phyloP scores from a whole-genome alignment of 2,113 vertebrate genomes.

The Bubalus kerabau region DNA sequence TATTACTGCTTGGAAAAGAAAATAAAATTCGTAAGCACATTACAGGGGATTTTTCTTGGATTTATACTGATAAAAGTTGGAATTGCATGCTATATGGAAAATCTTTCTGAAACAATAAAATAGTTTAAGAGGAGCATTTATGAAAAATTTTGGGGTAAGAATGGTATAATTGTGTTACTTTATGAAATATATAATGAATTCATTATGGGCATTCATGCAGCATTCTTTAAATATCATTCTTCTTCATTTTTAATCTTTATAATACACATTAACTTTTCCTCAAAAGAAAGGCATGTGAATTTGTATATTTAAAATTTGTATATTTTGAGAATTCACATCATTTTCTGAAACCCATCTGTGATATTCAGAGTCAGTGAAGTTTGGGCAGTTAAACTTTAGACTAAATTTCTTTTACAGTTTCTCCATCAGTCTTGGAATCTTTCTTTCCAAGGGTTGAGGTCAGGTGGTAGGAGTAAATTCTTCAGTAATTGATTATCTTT shows the following conservation, averaged over 20 bases:
- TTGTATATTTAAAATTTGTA: slow-evolving; percentile 39
- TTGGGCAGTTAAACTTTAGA: background rate
- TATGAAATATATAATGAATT: slow-evolving; percentile 9
- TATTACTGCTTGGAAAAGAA: background rate
- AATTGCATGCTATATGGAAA: background rate
- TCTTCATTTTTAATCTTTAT: slow-evolving; percentile 39
- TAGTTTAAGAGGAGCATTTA: background rate
- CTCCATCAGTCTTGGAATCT: background rate
- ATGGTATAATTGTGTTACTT: background rate
- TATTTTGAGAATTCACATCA: slow-evolving; percentile 5
- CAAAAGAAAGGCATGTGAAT: slow-evolving; percentile 19
- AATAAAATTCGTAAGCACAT: background rate
- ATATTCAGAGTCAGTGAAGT: background rate
- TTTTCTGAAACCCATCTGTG: slow-evolving; percentile 15
- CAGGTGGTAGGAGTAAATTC: background rate
- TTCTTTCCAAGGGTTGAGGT: slow-evolving; percentile 18
- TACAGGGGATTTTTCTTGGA: background rate
- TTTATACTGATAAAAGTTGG: slow-evolving; percentile 20
- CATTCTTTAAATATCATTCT: slow-evolving; percentile 34
- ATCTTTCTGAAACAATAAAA: background rate
- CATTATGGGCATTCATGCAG: background rate
- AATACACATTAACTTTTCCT: slow-evolving; percentile 10
- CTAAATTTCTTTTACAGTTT: background rate
- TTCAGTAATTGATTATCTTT: background rate
- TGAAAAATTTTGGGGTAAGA: slow-evolving; percentile 1